Evolutionary conservation across 1,140 invertebrate species (phyloP).

Genomic region (Drosophila ohnishii): DNA sequence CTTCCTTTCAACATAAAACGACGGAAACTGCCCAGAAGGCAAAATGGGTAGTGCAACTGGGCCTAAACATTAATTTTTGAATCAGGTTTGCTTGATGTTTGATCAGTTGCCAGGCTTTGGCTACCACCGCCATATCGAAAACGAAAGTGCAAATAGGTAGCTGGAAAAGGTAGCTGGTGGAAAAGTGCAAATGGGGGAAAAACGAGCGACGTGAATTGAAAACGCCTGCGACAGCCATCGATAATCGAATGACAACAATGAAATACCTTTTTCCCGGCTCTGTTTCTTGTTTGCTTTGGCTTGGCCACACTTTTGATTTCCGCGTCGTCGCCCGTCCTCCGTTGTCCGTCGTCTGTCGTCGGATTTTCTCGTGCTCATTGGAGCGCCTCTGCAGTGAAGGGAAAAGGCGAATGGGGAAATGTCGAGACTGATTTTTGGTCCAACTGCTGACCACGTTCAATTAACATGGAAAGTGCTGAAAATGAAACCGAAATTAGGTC

Average conservation of each 20-base stretch:
- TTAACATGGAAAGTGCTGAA: constrained; percentile 59
- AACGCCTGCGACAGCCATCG: constrained; percentile 48
- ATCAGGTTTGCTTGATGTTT: constrained; percentile 43
- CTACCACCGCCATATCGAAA: constrained; percentile 66
- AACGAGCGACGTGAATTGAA: constrained; percentile 37
- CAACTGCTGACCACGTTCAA: constrained; percentile 57
- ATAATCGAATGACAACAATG: constrained; percentile 69
- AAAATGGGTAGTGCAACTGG: constrained; percentile 17
- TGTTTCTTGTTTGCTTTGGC: constrained; percentile 25
- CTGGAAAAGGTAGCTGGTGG: constrained; percentile 22
- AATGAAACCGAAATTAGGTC: constrained; percentile 57
- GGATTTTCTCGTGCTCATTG: constrained; percentile 36
- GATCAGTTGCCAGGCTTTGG: constrained; percentile 27
- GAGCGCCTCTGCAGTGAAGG: constrained; percentile 46
- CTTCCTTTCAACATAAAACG: constrained; percentile 46
- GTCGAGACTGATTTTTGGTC: constrained; percentile 9
- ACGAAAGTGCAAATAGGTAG: constrained; percentile 72
- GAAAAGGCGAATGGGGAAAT: constrained; percentile 30
- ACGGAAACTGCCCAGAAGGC: constrained; percentile 51
- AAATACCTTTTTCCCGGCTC: constrained; percentile 46
- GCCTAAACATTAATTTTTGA: constrained; percentile 65
- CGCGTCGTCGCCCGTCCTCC: constrained; percentile 56
- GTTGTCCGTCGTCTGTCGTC: background rate
- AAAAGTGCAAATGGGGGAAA: constrained; percentile 31
- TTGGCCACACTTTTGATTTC: constrained; percentile 67